phyloP scores from a whole-genome alignment of 1,140 invertebrate species.

The Nebria ingens region DNA sequence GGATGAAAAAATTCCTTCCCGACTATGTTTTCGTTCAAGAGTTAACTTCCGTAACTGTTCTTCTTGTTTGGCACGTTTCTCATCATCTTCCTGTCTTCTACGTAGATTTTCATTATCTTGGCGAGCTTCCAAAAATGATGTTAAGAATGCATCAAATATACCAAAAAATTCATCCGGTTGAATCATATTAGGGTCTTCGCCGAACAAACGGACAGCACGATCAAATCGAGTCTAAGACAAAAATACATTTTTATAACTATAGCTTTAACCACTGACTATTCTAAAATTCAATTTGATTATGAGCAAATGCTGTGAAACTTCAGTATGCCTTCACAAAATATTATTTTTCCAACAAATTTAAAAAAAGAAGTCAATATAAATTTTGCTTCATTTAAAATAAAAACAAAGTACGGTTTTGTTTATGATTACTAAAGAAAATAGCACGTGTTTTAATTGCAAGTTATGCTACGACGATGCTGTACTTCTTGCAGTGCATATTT shows the following conservation, averaged over 20 bases:
- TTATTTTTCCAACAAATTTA: too few species aligned
- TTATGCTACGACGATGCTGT: too few species aligned
- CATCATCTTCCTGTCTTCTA: conserved; percentile 80
- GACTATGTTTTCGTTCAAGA: conserved; percentile 72
- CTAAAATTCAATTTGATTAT: too few species aligned
- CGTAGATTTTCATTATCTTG: conserved; percentile 81
- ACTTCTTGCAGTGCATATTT: too few species aligned
- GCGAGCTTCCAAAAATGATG: conserved; percentile 73
- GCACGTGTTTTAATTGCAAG: too few species aligned
- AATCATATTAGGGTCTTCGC: conserved; percentile 74
- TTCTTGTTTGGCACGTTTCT: conserved; percentile 81
- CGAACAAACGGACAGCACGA: conserved; percentile 76
- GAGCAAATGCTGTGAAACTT: too few species aligned
- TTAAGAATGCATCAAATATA: conserved; percentile 83
- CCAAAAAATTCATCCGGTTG: conserved; percentile 96
- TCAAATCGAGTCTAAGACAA: conserved; percentile 55
- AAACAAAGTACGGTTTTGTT: too few species aligned
- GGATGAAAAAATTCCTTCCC: conserved; percentile 55
- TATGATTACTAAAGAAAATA: too few species aligned
- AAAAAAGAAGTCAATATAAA: too few species aligned
- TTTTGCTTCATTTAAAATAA: too few species aligned
- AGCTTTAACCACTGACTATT: background rate
- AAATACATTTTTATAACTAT: conserved; percentile 30
- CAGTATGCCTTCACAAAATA: too few species aligned
- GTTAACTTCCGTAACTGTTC: conserved; percentile 81